Evolutionary conservation across 35 echinoderm and acorn worm species (phyloP).

Genomic region (Eucidaris tribuloides): DNA sequence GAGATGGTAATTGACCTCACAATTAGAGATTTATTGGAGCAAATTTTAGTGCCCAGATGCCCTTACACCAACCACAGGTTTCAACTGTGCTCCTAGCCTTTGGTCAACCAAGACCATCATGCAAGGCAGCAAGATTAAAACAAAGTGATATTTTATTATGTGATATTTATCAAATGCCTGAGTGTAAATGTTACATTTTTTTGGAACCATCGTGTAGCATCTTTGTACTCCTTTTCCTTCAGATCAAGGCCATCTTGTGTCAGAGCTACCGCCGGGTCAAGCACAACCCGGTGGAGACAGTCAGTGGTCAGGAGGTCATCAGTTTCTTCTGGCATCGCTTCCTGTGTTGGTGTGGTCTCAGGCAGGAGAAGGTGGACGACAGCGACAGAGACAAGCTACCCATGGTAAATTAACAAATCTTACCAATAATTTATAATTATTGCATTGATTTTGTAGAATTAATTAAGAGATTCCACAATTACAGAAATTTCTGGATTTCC

Average conservation of each 20-base stretch:
- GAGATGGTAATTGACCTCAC: too few relatives aligned
- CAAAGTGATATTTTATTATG: not conserved
- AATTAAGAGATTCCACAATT: too few relatives aligned
- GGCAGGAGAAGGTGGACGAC: conserved; percentile 17
- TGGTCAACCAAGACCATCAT: too few relatives aligned
- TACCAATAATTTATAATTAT: too few relatives aligned
- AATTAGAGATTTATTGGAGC: too few relatives aligned
- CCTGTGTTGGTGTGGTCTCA: conserved; percentile 46
- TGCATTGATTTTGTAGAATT: too few relatives aligned
- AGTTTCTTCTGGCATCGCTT: conserved; percentile 87
- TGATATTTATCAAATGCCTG: not conserved
- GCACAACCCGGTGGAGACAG: conserved; percentile 37
- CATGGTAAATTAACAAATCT: conserved; percentile 19
- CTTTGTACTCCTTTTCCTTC: not conserved
- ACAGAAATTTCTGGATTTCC: too few relatives aligned
- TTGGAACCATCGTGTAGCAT: too few relatives aligned
- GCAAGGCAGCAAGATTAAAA: too few relatives aligned
- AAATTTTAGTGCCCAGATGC: too few relatives aligned
- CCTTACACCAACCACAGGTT: too few relatives aligned
- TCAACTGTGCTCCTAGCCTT: not conserved
- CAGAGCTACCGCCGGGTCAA: conserved; percentile 77
- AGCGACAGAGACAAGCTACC: conserved; percentile 24
- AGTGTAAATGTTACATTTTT: not conserved
- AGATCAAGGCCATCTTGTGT: conserved; percentile 78
- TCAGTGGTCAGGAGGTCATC: conserved; percentile 70